These are phyloP conservation scores for Anguilla obscura DNA, from an alignment of 2,797 vertebrate species.

Conservation along the genomic window DNA sequence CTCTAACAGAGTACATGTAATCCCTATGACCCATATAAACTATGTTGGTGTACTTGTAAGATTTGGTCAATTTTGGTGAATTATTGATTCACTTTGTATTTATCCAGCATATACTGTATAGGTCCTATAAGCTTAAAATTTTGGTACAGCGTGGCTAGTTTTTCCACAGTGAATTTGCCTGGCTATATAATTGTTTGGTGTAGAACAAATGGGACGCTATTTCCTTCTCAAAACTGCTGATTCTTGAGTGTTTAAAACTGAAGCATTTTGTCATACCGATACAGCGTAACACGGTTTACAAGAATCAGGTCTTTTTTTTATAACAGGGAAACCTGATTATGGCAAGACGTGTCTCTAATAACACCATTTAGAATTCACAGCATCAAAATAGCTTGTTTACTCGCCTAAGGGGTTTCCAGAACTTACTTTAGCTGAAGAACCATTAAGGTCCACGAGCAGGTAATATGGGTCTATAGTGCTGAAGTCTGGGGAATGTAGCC, in stretches of 20 bases:
- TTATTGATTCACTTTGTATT: not conserved
- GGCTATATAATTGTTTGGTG: not conserved
- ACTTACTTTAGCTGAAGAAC: slow-evolving; percentile 65
- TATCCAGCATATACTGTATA: not conserved
- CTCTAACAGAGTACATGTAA: not conserved
- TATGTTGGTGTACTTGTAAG: not conserved
- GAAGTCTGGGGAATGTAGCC: slow-evolving; percentile 15
- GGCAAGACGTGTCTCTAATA: slow-evolving; percentile 70
- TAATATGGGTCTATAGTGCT: not conserved
- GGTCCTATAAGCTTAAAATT: not conserved
- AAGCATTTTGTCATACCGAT: not conserved
- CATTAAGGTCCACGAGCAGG: slow-evolving; percentile 71
- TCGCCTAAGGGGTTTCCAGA: slow-evolving; percentile 70
- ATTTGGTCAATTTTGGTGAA: not conserved
- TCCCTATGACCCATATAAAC: not conserved
- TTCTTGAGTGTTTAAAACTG: slow-evolving; percentile 40
- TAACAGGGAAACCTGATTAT: slow-evolving; percentile 60
- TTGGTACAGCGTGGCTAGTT: not conserved
- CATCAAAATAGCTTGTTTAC: slow-evolving; percentile 78
- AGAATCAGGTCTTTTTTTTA: slow-evolving; percentile 43
- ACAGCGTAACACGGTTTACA: slow-evolving; percentile 41
- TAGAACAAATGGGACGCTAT: slow-evolving; percentile 35
- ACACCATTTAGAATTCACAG: slow-evolving; percentile 75
- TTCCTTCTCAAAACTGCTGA: slow-evolving; percentile 46
- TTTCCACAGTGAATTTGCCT: not conserved